Conservation (phyloP, 2,113 vertebrate species). For the Gymnogyps californianus region DNA sequence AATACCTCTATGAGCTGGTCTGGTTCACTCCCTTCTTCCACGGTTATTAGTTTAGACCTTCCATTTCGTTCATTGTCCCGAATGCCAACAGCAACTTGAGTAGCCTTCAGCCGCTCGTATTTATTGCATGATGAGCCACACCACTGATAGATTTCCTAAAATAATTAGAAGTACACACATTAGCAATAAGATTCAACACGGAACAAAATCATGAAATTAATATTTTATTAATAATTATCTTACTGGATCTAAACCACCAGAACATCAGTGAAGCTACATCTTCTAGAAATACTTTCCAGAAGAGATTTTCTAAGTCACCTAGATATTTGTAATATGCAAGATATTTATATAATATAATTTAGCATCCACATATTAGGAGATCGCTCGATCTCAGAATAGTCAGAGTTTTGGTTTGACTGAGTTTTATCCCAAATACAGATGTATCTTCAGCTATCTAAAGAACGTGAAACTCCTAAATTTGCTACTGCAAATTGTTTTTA, state of each 20-base stretch:
- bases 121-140: slow-evolving; percentile 88
- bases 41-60: slow-evolving; percentile 77
- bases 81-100: slow-evolving; percentile 85
- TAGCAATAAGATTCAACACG: neutral
- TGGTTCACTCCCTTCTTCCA: slow-evolving; percentile 86
- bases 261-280: neutral
- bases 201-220: neutral
- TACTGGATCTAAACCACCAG: neutral
- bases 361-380: neutral
- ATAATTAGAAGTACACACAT: neutral
- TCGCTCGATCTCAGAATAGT: neutral
- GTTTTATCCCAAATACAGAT: neutral
- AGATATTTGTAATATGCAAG: neutral
- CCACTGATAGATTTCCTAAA: slow-evolving; percentile 90
- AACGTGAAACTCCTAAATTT: neutral
- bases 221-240: neutral
- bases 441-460: neutral
- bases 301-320: neutral
- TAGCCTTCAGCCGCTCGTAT: slow-evolving; percentile 86
- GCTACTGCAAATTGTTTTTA: neutral
- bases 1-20: slow-evolving; percentile 72
- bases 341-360: neutral
- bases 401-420: neutral
- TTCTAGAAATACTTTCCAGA: neutral
- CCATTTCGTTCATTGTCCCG: slow-evolving; percentile 89